A percentile compares a stretch with the other conserved stretches of the same genome.
These are phyloP conservation scores for Hydraecia micacea DNA, from an alignment of 2,888 invertebrate genomes.

Conservation along the genomic window DNA sequence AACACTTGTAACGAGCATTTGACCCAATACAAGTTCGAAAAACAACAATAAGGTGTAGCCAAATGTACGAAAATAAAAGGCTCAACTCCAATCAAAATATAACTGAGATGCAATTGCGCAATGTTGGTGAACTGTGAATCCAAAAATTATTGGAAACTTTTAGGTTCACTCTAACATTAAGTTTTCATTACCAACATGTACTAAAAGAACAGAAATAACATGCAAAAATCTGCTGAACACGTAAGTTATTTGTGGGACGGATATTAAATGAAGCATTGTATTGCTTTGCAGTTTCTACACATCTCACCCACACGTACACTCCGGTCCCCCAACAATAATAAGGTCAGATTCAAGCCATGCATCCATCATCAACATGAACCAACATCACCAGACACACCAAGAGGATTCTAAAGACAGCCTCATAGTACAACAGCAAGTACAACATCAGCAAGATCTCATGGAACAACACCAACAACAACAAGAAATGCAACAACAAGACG, in stretches of 20 bases:
- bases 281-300: slow-evolving; percentile 85
- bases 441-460: slow-evolving; percentile 87
- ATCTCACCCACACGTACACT: slow-evolving; percentile 86
- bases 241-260: neutral
- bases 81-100: neutral
- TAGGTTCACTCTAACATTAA: neutral
- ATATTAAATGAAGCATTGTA: slow-evolving; percentile 21
- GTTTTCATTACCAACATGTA: neutral
- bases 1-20: neutral
- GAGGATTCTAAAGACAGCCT: slow-evolving; percentile 89
- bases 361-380: slow-evolving; percentile 86
- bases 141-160: neutral
- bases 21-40: slow-evolving; percentile 5
- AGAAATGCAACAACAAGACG: slow-evolving; percentile 87
- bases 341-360: slow-evolving; percentile 86
- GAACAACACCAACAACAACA: slow-evolving; percentile 87
- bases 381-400: slow-evolving; percentile 80
- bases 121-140: neutral
- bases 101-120: neutral
- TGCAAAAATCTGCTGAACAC: neutral
- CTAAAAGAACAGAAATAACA: neutral
- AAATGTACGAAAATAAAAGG: neutral
- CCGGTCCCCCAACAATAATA: slow-evolving; percentile 86
- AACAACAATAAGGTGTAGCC: neutral
- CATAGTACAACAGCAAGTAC: slow-evolving; percentile 87